A percentile compares a stretch with the other conserved stretches of the same genome.
phyloP scores from a whole-genome alignment of 1,140 invertebrate species.

The Micrasema minimum region DNA sequence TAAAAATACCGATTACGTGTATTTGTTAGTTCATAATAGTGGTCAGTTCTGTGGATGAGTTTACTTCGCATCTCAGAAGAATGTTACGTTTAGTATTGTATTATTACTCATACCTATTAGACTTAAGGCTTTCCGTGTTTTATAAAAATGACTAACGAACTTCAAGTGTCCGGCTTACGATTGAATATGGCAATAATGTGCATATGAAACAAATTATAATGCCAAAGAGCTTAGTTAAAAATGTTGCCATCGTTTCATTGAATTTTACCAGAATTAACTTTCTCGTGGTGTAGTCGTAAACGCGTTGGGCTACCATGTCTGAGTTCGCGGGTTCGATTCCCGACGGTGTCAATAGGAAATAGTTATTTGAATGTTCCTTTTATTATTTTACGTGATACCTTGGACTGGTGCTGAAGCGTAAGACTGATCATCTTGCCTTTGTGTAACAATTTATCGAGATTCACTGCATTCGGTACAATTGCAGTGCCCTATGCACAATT shows the following conservation, averaged over 20 bases:
- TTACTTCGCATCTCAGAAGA: neutral
- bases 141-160: slow-evolving; percentile 20
- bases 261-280: no score
- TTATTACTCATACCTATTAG: slow-evolving; percentile 49
- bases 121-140: slow-evolving; percentile 48
- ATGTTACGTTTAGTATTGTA: slow-evolving; percentile 26
- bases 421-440: no score
- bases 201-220: slow-evolving; percentile 52
- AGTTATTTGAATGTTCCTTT: no score
- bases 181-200: slow-evolving; percentile 11
- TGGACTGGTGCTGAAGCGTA: no score
- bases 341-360: no score
- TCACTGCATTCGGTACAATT: no score
- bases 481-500: no score
- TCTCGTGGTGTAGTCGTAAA: no score
- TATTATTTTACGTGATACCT: no score
- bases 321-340: no score
- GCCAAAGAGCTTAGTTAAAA: slow-evolving; percentile 53
- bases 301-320: no score
- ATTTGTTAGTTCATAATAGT: slow-evolving; percentile 1
- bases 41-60: slow-evolving; percentile 11
- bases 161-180: slow-evolving; percentile 11
- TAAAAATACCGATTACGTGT: slow-evolving; percentile 7
- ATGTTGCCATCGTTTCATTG: slow-evolving; percentile 37
- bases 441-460: no score